Percentiles rank a stretch among this genome's conserved stretches.
These are phyloP conservation scores for Papilio demoleus DNA, from an alignment of 2,888 invertebrate genomes.

Conservation along the genomic window DNA sequence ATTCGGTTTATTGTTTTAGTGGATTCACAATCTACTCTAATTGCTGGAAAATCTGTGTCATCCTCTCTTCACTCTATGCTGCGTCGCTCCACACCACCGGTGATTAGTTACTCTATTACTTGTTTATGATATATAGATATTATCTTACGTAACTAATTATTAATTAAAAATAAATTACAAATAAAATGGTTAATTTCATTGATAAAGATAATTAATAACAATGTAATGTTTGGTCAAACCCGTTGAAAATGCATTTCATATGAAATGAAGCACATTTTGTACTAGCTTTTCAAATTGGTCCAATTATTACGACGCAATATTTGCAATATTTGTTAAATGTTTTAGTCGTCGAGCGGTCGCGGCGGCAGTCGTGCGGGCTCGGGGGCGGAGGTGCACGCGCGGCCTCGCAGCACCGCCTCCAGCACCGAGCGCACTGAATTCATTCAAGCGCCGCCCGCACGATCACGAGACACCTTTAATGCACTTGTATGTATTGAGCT, in stretches of 20 bases:
- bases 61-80: constrained; percentile 54
- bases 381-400: constrained; percentile 74
- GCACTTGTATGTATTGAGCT: background rate
- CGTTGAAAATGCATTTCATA: too few relatives aligned
- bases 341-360: constrained; percentile 68
- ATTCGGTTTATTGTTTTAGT: too few relatives aligned
- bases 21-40: constrained; percentile 33
- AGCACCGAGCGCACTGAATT: constrained; percentile 65
- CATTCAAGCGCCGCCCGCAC: constrained; percentile 11
- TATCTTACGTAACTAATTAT: too few relatives aligned
- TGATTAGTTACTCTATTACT: constrained; percentile 46
- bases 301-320: too few relatives aligned
- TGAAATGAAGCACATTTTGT: too few relatives aligned
- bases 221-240: too few relatives aligned
- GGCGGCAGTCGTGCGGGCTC: constrained; percentile 61
- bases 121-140: too few relatives aligned
- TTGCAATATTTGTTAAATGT: too few relatives aligned
- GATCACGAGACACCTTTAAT: constrained; percentile 41
- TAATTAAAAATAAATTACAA: too few relatives aligned
- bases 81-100: constrained; percentile 61
- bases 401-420: constrained; percentile 78
- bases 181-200: too few relatives aligned
- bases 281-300: too few relatives aligned
- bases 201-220: too few relatives aligned
- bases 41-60: constrained; percentile 45